These are phyloP conservation scores for Caranx melampygus DNA, from an alignment of 2,113 vertebrate genomes.

Conservation along the genomic window DNA sequence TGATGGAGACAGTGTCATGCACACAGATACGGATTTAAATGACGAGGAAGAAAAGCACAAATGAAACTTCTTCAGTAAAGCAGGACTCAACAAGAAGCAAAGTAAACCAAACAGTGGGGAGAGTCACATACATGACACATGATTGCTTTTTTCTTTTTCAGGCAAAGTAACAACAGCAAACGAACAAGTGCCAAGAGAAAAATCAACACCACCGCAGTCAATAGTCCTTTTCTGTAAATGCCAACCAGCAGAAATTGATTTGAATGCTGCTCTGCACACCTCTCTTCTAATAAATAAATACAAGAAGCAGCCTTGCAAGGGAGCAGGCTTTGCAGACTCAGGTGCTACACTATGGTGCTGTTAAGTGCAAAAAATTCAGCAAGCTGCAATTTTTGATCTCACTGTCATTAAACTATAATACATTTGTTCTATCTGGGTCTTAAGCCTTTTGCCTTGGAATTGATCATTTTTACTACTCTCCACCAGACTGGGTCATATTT, in stretches of 20 bases:
- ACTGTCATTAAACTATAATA: too few relatives aligned
- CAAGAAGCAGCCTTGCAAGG: conserved; percentile 15
- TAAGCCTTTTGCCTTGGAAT: too few relatives aligned
- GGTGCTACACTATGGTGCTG: neutral
- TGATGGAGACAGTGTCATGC: neutral
- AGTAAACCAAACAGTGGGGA: conserved; percentile 6
- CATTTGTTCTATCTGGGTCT: too few relatives aligned
- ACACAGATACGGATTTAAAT: neutral
- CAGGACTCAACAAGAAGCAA: conserved; percentile 21
- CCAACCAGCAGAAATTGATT: conserved; percentile 50
- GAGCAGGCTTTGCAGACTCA: neutral
- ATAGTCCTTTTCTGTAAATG: conserved; percentile 51
- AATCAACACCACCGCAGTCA: conserved; percentile 36
- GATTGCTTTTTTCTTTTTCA: conserved; percentile 18
- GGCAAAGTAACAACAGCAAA: conserved; percentile 7
- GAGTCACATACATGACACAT: neutral
- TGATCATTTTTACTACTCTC: too few relatives aligned
- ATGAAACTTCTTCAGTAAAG: conserved; percentile 21
- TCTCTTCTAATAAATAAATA: conserved; percentile 37
- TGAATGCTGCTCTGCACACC: neutral
- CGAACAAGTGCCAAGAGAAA: conserved; percentile 14
- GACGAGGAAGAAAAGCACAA: conserved; percentile 4
- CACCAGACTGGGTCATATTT: too few relatives aligned
- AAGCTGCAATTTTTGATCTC: too few relatives aligned
- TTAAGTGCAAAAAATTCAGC: too few relatives aligned